Evolutionary conservation across 1,140 invertebrate species (phyloP).

Genomic region (Drosophila teissieri): DNA sequence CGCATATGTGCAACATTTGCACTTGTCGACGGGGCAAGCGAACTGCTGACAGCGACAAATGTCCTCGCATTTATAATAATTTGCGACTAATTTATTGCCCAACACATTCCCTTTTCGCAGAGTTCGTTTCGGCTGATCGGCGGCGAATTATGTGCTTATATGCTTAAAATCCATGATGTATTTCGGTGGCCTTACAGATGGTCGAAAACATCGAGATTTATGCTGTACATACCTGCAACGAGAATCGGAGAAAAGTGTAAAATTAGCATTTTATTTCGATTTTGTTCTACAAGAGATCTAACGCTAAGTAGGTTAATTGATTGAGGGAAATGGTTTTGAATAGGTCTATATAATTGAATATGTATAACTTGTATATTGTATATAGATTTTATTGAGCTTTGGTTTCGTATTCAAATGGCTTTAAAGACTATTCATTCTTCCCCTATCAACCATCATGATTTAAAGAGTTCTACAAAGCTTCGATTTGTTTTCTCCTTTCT

Average conservation of each 20-base stretch:
- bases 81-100: constrained; percentile 78
- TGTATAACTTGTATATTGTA: too few species aligned
- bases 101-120: constrained; percentile 48
- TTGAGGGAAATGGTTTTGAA: not conserved
- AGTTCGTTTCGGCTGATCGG: constrained; percentile 45
- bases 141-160: constrained; percentile 43
- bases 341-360: too few species aligned
- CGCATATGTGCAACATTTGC: constrained; percentile 50
- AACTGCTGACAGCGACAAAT: constrained; percentile 71
- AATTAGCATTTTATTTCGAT: constrained; percentile 32
- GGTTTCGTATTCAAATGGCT: too few species aligned
- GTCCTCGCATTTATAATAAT: constrained; percentile 79
- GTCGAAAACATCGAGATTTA: constrained; percentile 67
- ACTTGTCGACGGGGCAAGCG: constrained; percentile 62
- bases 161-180: constrained; percentile 23
- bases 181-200: constrained; percentile 57
- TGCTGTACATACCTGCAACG: constrained; percentile 70
- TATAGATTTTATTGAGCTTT: too few species aligned
- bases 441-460: not conserved
- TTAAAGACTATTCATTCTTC: too few species aligned
- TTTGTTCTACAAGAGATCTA: not conserved
- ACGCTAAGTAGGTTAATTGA: not conserved
- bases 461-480: not conserved
- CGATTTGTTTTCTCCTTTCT: too few species aligned
- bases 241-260: constrained; percentile 28